Conservation (phyloP, 2,113 vertebrate genomes). For the Catharus fuscescens region DNA sequence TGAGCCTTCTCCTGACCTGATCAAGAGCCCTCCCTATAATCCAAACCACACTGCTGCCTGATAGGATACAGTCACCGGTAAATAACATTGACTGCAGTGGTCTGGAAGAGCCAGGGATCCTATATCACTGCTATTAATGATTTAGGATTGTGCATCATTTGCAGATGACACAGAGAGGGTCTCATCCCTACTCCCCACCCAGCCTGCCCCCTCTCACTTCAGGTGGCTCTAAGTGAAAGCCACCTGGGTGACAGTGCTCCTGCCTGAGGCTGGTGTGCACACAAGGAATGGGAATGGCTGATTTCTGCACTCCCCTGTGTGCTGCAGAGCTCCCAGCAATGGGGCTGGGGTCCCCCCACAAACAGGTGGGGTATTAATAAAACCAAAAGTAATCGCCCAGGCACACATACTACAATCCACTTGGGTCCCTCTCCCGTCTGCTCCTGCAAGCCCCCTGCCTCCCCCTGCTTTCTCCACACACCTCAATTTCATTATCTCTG, state of each 20-base stretch:
- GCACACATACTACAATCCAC: not conserved
- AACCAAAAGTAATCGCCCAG: not conserved
- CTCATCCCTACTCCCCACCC: not conserved
- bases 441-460: not conserved
- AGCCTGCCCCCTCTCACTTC: not conserved
- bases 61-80: not conserved
- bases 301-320: not conserved
- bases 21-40: not conserved
- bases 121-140: not conserved
- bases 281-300: not conserved
- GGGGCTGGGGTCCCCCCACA: not conserved
- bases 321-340: not conserved
- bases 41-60: constrained; percentile 32
- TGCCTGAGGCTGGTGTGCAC: rapidly evolving
- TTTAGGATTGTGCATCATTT: not conserved
- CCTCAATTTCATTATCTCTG: constrained; percentile 43
- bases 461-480: not conserved
- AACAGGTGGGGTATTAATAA: not conserved
- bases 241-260: not conserved
- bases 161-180: not conserved
- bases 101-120: not conserved
- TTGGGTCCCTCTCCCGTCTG: not conserved
- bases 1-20: not conserved
- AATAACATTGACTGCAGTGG: constrained; percentile 1
- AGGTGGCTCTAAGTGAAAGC: not conserved